Base-by-base conservation (phyloP, 2,888 invertebrate species). In the Panzeria rudis region DNA sequence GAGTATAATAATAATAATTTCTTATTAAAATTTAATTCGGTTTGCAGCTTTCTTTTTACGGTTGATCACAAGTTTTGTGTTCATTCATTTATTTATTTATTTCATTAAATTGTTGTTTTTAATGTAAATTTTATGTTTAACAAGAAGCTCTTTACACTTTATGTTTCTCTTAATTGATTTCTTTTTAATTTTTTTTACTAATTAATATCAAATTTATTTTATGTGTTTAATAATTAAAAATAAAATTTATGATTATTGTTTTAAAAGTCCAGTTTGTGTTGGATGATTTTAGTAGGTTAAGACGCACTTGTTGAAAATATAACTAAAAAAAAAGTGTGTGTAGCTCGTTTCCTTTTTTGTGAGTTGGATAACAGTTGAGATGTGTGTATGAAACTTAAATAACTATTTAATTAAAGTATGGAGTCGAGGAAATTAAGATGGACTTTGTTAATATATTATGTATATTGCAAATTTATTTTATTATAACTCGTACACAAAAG, bases 31-130 rank as follows among this genome's bases (percentile, higher is more conserved):
- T 54, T 44, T 47, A 59, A 72, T 44, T 64, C 17, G 23, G 11
- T 3, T 44, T 52, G 25, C 20, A 59, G 66, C 80, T 73, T 73
- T 80, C 66, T 59, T 59, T 77, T 77, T 17, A 7, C 35, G 47
- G 25, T 32, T 52, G n/a, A 11, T 38, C 50, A 50, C 15, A 52
- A 35, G 25, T 68, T 23, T 25, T 44, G 47, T 3, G 47, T 32
- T 44, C 32, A n/a, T 61, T 56, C 17, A 20, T 52, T 23, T 52
- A 59, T 61, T 71, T 20, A 44, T 44, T 47, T 32, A 15, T 41
- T 35, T 75, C n/a, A 6, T 29, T 54, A 66, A 54, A 11, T 29
- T 15, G 35, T 54, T 20, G 20, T 41, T 52, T 23, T 69, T 66
- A 64, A 73, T 32, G 47, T 5, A 54, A 64, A 25, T 71, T 41